Evolutionary conservation across 53 echinoderm and acorn worm genomes (phyloP).

Genomic region (Astropecten irregularis): DNA sequence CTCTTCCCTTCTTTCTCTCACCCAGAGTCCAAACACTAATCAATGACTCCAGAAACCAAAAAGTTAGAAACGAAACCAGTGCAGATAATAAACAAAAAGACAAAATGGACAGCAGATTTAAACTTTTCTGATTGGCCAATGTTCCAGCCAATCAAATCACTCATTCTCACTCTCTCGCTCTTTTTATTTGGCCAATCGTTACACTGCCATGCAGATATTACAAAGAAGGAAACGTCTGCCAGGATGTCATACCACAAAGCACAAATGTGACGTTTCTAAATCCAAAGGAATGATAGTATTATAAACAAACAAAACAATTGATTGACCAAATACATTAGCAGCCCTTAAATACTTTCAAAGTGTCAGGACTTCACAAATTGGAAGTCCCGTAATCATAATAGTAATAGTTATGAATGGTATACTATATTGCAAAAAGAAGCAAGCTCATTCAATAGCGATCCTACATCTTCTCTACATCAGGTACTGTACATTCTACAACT

Average conservation of each 20-base stretch:
- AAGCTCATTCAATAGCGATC: background rate
- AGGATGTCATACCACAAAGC: background rate
- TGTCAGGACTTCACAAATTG: constrained; percentile 3
- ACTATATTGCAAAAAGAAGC: constrained; percentile 25
- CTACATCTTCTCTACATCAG: constrained; percentile 28
- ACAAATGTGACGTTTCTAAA: constrained; percentile 19
- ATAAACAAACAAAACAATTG: background rate
- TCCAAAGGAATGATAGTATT: constrained; percentile 21
- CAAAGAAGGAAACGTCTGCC: constrained; percentile 17
- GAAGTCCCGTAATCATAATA: constrained; percentile 22
- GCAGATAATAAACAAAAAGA: no score
- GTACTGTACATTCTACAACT: constrained; percentile 17
- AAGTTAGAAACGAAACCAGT: no score
- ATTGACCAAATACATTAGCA: constrained; percentile 35
- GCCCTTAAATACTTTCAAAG: constrained; percentile 19
- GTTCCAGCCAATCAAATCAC: background rate
- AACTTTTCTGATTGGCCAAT: constrained; percentile 17
- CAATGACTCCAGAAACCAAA: no score
- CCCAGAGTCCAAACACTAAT: no score
- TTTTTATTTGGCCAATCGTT: constrained; percentile 38
- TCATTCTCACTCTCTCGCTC: constrained; percentile 11
- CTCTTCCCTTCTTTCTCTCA: no score
- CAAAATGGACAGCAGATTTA: no score
- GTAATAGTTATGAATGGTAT: constrained; percentile 24
- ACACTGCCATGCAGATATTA: constrained; percentile 35